Evolutionary conservation across 2,888 invertebrate genomes (phyloP).

Genomic region (Auanema freiburgensis): DNA sequence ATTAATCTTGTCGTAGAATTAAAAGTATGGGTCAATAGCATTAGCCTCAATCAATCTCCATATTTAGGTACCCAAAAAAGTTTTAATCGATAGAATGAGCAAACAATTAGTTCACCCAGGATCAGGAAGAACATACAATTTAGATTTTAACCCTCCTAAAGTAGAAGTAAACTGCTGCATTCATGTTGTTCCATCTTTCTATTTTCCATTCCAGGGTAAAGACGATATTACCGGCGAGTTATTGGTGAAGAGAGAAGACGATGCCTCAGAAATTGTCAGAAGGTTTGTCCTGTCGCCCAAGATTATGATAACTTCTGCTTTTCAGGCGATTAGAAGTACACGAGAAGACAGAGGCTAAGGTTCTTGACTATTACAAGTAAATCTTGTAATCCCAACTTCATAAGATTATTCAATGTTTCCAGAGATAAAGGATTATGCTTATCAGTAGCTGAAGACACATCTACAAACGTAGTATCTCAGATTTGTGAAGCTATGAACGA

Average conservation of each 20-base stretch:
- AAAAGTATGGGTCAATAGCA: slow-evolving; percentile 17
- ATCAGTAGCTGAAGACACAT: slow-evolving; percentile 38
- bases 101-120: slow-evolving; percentile 73
- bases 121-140: slow-evolving; percentile 82
- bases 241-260: slow-evolving; percentile 84
- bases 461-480: slow-evolving; percentile 32
- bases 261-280: slow-evolving; percentile 65
- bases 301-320: neutral
- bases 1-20: slow-evolving; percentile 38
- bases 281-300: slow-evolving; percentile 16
- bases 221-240: slow-evolving; percentile 81
- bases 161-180: slow-evolving; percentile 49
- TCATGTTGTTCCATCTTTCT: too few relatives aligned
- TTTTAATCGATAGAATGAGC: slow-evolving; percentile 38
- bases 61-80: slow-evolving; percentile 35
- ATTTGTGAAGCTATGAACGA: slow-evolving; percentile 24
- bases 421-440: slow-evolving; percentile 38
- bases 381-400: neutral
- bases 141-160: slow-evolving; percentile 92
- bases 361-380: slow-evolving; percentile 41
- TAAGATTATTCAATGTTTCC: slow-evolving; percentile 7
- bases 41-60: neutral
- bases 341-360: slow-evolving; percentile 45
- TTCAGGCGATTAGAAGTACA: slow-evolving; percentile 28
- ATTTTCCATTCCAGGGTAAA: slow-evolving; percentile 72